These are phyloP conservation scores for Crotalus helleri DNA, from an alignment of 2,113 vertebrate species.

Conservation along the genomic window DNA sequence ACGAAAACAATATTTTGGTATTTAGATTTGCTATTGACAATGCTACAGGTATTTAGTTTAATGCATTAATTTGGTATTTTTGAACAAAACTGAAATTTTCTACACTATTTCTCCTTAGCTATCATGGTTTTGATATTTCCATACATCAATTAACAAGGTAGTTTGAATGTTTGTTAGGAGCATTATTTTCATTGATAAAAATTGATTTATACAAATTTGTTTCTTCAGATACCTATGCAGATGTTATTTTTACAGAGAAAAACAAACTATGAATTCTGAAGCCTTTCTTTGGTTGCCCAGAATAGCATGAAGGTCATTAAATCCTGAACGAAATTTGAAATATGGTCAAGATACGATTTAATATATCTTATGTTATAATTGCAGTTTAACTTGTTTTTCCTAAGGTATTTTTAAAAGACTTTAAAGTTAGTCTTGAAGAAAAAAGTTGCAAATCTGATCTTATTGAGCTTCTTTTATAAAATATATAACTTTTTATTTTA, in stretches of 20 bases:
- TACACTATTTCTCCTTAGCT: accelerated
- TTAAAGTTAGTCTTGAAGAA: not conserved
- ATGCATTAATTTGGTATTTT: not conserved
- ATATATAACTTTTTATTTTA: not conserved
- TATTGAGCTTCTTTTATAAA: not conserved
- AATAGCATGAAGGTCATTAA: not conserved
- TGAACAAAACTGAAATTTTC: not conserved
- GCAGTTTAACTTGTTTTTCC: not conserved
- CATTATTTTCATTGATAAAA: not conserved
- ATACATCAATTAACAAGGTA: not conserved
- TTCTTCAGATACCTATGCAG: not conserved
- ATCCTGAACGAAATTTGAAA: not conserved
- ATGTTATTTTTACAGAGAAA: not conserved
- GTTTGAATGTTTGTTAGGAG: not conserved
- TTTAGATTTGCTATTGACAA: not conserved
- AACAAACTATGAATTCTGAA: not conserved
- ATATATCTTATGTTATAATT: not conserved
- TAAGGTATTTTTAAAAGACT: not conserved
- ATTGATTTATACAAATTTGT: not conserved
- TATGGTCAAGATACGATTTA: not conserved
- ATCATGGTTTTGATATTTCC: not conserved
- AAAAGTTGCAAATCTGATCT: not conserved
- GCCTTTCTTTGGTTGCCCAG: not conserved
- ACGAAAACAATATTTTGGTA: not conserved
- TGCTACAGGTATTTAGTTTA: not conserved